Conservation (phyloP, 2,888 invertebrate genomes). For the Andricus curvator region DNA sequence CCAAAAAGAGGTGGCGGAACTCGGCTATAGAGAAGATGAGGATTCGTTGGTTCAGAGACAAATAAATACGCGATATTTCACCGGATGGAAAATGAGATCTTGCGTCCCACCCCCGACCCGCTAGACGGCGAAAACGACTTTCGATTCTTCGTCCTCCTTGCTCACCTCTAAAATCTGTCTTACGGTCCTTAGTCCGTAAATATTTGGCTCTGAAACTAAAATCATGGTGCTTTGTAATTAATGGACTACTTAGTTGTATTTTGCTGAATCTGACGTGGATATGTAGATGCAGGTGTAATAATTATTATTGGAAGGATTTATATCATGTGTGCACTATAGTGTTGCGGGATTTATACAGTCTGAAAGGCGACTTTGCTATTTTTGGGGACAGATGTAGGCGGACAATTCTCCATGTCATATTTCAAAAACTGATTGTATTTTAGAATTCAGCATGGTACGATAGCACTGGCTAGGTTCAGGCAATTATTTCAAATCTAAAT, state of each 20-base stretch:
- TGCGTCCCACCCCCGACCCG: constrained; percentile 65
- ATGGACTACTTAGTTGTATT: constrained; percentile 38
- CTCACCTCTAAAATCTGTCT: constrained; percentile 53
- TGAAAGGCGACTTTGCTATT: constrained; percentile 13
- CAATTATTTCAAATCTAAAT: not conserved
- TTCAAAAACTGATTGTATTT: not conserved
- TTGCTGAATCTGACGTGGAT: constrained; percentile 36
- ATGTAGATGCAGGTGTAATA: constrained; percentile 31
- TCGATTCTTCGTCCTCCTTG: constrained; percentile 71
- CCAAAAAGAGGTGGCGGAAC: constrained; percentile 33
- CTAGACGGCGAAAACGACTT: constrained; percentile 73
- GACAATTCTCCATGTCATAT: constrained; percentile 23
- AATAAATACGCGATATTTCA: constrained; percentile 78
- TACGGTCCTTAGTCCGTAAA: constrained; percentile 50
- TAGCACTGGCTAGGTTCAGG: not conserved
- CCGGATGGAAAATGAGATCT: constrained; percentile 76
- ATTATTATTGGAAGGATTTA: constrained; percentile 41
- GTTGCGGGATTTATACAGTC: constrained; percentile 32
- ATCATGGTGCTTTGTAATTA: constrained; percentile 18
- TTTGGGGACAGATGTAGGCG: constrained; percentile 27
- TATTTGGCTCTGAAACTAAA: constrained; percentile 50
- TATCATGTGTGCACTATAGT: constrained; percentile 25
- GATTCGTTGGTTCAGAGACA: constrained; percentile 74
- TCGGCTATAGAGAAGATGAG: constrained; percentile 63
- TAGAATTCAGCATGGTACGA: not conserved